These are phyloP conservation scores for Maniola jurtina DNA, from an alignment of 1,140 invertebrate species.

Conservation along the genomic window DNA sequence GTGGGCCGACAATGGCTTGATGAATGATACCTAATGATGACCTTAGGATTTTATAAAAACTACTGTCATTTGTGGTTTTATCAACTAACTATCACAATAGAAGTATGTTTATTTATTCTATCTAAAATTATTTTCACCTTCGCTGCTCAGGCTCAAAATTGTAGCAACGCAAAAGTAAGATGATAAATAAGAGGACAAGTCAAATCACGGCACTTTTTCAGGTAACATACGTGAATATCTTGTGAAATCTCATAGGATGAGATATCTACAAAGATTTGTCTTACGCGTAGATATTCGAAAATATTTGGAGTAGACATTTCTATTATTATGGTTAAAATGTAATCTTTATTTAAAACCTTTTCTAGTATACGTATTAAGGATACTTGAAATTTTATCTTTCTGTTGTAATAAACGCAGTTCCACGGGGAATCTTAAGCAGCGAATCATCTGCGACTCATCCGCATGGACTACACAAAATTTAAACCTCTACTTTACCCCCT, in stretches of 20 bases:
- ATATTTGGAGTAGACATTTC: neutral
- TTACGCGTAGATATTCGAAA: neutral
- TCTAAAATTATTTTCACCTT: constrained; percentile 8
- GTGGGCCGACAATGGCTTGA: too few relatives aligned
- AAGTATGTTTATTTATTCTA: neutral
- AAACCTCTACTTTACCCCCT: too few relatives aligned
- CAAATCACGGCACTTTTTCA: constrained; percentile 11
- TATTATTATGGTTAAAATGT: neutral
- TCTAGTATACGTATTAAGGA: too few relatives aligned
- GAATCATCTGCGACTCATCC: too few relatives aligned
- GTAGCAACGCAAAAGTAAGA: neutral
- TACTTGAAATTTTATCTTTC: too few relatives aligned
- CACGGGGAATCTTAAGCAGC: too few relatives aligned
- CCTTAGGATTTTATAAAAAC: too few relatives aligned
- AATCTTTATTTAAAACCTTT: too few relatives aligned
- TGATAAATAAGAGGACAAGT: neutral
- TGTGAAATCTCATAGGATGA: neutral
- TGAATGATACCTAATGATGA: too few relatives aligned
- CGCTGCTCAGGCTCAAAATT: neutral
- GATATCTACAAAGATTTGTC: constrained; percentile 10
- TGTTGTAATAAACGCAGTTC: neutral
- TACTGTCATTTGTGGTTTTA: too few relatives aligned
- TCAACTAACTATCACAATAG: neutral
- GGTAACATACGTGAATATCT: constrained; percentile 12
- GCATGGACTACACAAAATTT: too few relatives aligned